A percentile compares a stretch with the other conserved stretches of the same genome.
These are phyloP conservation scores for Morone saxatilis DNA, from an alignment of 2,113 vertebrate species.

Conservation along the genomic window DNA sequence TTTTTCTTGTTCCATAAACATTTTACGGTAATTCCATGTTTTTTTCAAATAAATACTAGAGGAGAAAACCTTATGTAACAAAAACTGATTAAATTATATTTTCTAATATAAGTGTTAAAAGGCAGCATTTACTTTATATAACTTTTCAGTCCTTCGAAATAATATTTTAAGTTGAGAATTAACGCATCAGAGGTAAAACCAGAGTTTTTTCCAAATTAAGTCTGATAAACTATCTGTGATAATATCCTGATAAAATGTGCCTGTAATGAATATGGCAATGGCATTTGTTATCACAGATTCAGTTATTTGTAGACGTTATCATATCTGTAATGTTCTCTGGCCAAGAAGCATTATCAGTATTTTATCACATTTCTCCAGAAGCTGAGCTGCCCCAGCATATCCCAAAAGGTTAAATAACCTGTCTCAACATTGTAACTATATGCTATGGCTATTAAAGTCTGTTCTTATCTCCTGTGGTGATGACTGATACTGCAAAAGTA, in stretches of 20 bases:
- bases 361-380: slow-evolving; percentile 50
- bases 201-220: neutral
- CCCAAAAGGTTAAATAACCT: slow-evolving; percentile 64
- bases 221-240: slow-evolving; percentile 23
- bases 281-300: slow-evolving; percentile 16
- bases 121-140: neutral
- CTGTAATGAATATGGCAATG: neutral
- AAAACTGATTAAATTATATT: neutral
- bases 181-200: neutral
- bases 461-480: slow-evolving; percentile 25
- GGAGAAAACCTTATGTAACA: neutral
- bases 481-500: slow-evolving; percentile 1
- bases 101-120: neutral
- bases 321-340: slow-evolving; percentile 46
- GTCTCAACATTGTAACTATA: slow-evolving; percentile 33
- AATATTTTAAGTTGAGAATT: neutral
- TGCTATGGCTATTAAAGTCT: slow-evolving; percentile 5
- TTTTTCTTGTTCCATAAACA: neutral
- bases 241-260: slow-evolving; percentile 21
- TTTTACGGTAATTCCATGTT: neutral
- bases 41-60: neutral
- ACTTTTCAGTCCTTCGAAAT: neutral
- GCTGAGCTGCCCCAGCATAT: slow-evolving; percentile 10
- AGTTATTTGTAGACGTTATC: slow-evolving; percentile 42
- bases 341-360: slow-evolving; percentile 45